Evolutionary conservation across 2,888 invertebrate genomes (phyloP).

Genomic region (Atrina japonica): DNA sequence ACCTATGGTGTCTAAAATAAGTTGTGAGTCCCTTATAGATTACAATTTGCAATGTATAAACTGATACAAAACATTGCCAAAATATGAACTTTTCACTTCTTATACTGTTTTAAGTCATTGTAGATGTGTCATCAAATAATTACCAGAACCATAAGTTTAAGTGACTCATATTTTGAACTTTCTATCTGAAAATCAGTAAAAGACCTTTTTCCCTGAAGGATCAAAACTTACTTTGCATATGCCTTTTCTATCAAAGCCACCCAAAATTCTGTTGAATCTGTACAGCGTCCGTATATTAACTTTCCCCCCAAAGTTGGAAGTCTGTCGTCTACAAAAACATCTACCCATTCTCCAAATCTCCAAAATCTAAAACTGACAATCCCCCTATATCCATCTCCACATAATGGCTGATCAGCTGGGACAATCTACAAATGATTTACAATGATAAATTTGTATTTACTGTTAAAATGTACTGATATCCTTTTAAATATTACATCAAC

Average conservation of each 20-base stretch:
- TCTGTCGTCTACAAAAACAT: slow-evolving; percentile 80
- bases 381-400: slow-evolving; percentile 78
- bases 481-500: too few species aligned
- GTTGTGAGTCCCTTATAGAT: too few species aligned
- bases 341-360: slow-evolving; percentile 81
- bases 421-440: slow-evolving; percentile 33
- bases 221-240: slow-evolving; percentile 81
- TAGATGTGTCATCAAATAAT: too few species aligned
- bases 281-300: slow-evolving; percentile 79
- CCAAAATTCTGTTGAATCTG: slow-evolving; percentile 81
- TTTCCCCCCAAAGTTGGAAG: slow-evolving; percentile 79
- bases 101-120: too few species aligned
- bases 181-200: too few species aligned
- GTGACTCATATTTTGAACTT: too few species aligned
- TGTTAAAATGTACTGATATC: not conserved
- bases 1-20: too few species aligned
- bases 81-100: too few species aligned
- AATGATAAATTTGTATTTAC: not conserved
- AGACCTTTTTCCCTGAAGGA: too few species aligned
- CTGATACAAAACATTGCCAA: too few species aligned
- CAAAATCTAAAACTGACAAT: slow-evolving; percentile 80
- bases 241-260: slow-evolving; percentile 81
- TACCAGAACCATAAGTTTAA: too few species aligned
- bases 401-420: slow-evolving; percentile 73
- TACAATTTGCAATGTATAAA: too few species aligned